Conservation (phyloP, 2,113 vertebrate genomes). For the Sakesphorus luctuosus region DNA sequence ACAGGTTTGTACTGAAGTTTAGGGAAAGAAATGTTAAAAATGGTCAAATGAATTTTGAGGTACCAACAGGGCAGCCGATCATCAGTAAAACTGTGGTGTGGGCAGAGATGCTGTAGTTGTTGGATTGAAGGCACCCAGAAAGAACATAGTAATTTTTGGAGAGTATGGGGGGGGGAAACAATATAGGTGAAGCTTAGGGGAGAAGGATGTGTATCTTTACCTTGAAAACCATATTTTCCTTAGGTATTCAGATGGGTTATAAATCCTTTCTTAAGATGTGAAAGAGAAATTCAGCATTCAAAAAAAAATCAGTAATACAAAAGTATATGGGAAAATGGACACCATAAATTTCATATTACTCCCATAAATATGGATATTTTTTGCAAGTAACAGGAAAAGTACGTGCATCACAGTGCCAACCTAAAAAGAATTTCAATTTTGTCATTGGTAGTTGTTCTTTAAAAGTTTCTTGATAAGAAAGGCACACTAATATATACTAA, state of each 20-base stretch:
- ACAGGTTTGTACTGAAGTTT: not conserved
- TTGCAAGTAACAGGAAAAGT: not conserved
- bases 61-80: not conserved
- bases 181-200: not conserved
- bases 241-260: not conserved
- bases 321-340: not conserved
- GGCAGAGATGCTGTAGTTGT: not conserved
- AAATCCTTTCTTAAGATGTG: not conserved
- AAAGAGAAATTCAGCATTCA: not conserved
- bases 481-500: not conserved
- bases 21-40: not conserved
- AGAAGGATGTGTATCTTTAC: not conserved
- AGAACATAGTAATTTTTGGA: not conserved
- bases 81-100: not conserved
- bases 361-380: not conserved
- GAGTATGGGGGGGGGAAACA: fast-evolving
- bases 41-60: not conserved
- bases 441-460: not conserved
- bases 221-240: not conserved
- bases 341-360: not conserved
- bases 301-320: not conserved
- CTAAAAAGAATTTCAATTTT: not conserved
- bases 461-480: not conserved
- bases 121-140: not conserved
- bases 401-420: not conserved